These are phyloP conservation scores for Melanotaenia nigrans DNA, from an alignment of 2,797 vertebrate genomes.

Conservation along the genomic window DNA sequence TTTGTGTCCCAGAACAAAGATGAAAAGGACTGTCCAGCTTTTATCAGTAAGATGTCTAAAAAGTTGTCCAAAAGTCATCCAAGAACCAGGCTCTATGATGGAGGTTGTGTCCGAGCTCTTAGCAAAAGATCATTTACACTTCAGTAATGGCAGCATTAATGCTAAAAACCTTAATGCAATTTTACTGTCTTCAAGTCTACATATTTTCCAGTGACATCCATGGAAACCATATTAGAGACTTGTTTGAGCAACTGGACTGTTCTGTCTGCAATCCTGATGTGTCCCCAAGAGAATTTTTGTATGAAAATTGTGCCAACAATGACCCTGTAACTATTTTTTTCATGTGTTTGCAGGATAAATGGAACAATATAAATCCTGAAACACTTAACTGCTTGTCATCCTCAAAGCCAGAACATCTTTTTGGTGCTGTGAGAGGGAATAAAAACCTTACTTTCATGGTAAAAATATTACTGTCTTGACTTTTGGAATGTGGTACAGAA, in stretches of 20 bases:
- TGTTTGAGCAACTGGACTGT: neutral
- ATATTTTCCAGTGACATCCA: neutral
- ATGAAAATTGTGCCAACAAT: too few relatives aligned
- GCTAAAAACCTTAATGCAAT: neutral
- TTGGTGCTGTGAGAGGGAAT: neutral
- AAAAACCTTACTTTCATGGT: neutral
- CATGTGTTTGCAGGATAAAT: neutral
- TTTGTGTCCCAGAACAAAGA: neutral
- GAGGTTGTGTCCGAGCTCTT: neutral
- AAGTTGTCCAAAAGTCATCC: neutral
- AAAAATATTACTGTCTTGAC: too few relatives aligned
- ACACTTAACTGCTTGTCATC: neutral
- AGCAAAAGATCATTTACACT: neutral
- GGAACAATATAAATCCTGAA: neutral
- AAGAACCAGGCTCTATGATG: neutral
- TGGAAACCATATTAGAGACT: too few relatives aligned
- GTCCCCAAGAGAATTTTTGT: neutral
- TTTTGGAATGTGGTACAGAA: neutral
- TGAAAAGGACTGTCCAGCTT: neutral
- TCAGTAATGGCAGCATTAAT: neutral
- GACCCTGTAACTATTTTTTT: too few relatives aligned
- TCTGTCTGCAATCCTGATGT: neutral
- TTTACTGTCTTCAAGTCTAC: neutral
- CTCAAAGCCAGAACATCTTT: neutral
- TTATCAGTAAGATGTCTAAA: neutral